Conservation (phyloP, 2,888 invertebrate species). For the Callosobruchus maculatus region DNA sequence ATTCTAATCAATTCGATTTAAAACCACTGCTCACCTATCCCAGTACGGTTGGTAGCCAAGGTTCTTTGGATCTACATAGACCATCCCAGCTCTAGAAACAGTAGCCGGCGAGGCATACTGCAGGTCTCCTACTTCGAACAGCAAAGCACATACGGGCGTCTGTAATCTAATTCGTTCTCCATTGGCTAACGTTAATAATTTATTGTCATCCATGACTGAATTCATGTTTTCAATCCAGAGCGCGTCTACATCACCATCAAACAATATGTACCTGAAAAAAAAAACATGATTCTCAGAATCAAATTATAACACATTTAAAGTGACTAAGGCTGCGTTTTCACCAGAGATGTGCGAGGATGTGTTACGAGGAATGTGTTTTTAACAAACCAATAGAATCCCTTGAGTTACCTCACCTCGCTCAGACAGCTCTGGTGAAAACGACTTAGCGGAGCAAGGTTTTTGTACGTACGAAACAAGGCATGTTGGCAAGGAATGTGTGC, state of each 20-base stretch:
- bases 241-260: conserved; percentile 93
- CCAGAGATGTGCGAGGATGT: too few species aligned
- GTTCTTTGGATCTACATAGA: conserved; percentile 90
- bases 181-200: conserved; percentile 83
- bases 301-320: too few species aligned
- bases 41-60: conserved; percentile 83
- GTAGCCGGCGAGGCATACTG: conserved; percentile 91
- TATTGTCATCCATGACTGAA: conserved; percentile 95
- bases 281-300: too few species aligned
- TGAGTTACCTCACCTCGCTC: too few species aligned
- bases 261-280: conserved; percentile 60
- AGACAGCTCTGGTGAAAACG: too few species aligned
- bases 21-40: conserved; percentile 47
- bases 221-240: conserved; percentile 97
- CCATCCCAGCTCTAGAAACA: conserved; percentile 87
- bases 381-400: too few species aligned
- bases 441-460: too few species aligned
- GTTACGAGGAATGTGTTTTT: too few species aligned
- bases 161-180: conserved; percentile 70
- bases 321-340: too few species aligned
- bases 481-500: too few species aligned
- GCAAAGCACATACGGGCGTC: conserved; percentile 78
- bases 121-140: conserved; percentile 70
- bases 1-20: too few species aligned
- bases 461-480: too few species aligned